phyloP scores from a whole-genome alignment of 2,113 vertebrate genomes.

The Mixornis gularis region DNA sequence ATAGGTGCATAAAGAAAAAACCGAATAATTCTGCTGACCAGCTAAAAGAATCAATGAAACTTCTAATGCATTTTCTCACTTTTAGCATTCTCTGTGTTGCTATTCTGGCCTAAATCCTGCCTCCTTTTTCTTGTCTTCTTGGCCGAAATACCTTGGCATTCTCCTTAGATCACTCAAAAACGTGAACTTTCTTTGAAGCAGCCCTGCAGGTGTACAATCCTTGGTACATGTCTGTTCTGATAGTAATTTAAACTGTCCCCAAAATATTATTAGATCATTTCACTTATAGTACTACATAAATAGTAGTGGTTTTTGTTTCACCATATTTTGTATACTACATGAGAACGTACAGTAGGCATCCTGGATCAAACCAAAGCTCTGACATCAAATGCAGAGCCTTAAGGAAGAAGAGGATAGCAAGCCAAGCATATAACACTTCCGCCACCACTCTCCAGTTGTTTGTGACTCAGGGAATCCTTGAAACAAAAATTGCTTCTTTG shows the following conservation, averaged over 20 bases:
- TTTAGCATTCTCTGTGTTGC: not conserved
- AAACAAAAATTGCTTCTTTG: not conserved
- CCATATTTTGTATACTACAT: not conserved
- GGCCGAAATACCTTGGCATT: not conserved
- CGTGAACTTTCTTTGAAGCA: not conserved
- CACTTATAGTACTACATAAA: not conserved
- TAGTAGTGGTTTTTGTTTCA: not conserved
- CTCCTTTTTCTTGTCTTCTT: not conserved
- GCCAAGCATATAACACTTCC: fast-evolving
- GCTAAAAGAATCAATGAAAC: not conserved
- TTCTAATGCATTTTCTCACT: not conserved
- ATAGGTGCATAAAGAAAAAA: not conserved
- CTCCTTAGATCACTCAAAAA: not conserved
- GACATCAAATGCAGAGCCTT: not conserved
- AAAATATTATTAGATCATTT: not conserved
- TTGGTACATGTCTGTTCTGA: not conserved
- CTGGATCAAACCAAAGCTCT: not conserved
- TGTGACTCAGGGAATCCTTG: not conserved
- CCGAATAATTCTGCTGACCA: not conserved
- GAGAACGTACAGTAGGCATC: not conserved
- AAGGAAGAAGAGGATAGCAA: not conserved
- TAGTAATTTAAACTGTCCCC: not conserved
- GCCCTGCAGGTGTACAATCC: not conserved
- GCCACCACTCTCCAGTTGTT: not conserved
- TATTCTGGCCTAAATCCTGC: not conserved